Evolutionary conservation across 2,113 vertebrate species (phyloP).

Genomic region (Pygoscelis antarcticus): DNA sequence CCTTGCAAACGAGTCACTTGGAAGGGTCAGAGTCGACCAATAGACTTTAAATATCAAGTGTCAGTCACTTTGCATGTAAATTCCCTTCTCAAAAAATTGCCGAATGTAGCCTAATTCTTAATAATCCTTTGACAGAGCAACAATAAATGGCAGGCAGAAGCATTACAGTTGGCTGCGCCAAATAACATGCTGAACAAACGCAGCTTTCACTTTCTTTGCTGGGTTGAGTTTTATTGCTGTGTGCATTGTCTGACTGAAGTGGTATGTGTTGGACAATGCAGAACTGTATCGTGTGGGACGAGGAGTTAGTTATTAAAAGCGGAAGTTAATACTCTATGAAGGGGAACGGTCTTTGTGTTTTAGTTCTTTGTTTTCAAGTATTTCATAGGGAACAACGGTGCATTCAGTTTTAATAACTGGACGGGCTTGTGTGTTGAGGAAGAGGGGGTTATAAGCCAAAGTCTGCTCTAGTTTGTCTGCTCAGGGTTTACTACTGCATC

Average conservation of each 20-base stretch:
- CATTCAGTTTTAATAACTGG: slow-evolving; percentile 49
- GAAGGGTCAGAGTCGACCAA: slow-evolving; percentile 49
- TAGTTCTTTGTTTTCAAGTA: slow-evolving; percentile 29
- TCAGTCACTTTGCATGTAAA: slow-evolving; percentile 55
- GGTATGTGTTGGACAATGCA: slow-evolving; percentile 17
- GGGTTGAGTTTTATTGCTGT: slow-evolving; percentile 60
- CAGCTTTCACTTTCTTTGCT: slow-evolving; percentile 64
- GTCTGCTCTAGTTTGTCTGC: not conserved
- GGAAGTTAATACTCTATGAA: slow-evolving; percentile 30
- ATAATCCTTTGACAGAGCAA: slow-evolving; percentile 61
- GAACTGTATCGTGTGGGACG: not conserved
- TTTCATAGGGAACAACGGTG: slow-evolving; percentile 6
- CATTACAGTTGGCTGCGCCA: slow-evolving; percentile 55
- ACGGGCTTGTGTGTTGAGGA: not conserved
- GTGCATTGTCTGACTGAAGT: slow-evolving; percentile 49
- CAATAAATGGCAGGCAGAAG: slow-evolving; percentile 55
- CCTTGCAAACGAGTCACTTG: slow-evolving; percentile 62
- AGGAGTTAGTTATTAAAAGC: not conserved
- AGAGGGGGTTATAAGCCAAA: not conserved
- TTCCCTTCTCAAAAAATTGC: slow-evolving; percentile 14
- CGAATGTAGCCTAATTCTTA: slow-evolving; percentile 53
- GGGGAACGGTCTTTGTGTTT: slow-evolving; percentile 7
- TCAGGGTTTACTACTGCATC: not conserved
- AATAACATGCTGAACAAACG: slow-evolving; percentile 65
- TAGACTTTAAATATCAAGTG: slow-evolving; percentile 58